phyloP scores from a whole-genome alignment of 2,113 vertebrate species.

The Pomatorhinus ruficollis region DNA sequence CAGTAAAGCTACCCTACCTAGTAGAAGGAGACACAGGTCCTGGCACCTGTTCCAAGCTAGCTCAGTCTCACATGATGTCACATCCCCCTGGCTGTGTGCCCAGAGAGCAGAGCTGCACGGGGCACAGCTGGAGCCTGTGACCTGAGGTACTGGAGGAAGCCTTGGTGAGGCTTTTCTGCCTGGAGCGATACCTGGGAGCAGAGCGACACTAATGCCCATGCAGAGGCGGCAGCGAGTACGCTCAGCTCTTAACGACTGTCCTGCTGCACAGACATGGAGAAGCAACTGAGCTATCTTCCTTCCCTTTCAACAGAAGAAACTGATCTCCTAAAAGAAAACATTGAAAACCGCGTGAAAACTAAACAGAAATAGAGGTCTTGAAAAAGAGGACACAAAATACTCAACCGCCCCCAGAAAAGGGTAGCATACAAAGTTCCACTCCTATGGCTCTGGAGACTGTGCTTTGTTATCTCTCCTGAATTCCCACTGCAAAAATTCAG shows the following conservation, averaged over 20 bases:
- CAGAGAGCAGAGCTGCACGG: fast-evolving
- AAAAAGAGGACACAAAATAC: conserved; percentile 1
- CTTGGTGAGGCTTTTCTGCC: neutral
- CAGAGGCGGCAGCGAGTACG: conserved; percentile 36
- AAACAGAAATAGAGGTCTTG: conserved; percentile 35
- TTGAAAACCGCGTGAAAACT: conserved; percentile 55
- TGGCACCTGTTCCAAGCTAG: neutral
- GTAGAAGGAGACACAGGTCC: neutral
- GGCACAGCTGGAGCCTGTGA: neutral
- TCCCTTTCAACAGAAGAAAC: conserved; percentile 60
- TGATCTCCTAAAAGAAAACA: conserved; percentile 65
- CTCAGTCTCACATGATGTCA: neutral
- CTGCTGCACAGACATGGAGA: conserved; percentile 56
- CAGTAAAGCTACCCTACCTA: neutral
- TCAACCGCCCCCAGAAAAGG: neutral
- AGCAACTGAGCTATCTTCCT: conserved; percentile 66
- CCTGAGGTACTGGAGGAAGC: neutral
- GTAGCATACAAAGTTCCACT: neutral
- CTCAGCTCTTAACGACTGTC: conserved; percentile 46
- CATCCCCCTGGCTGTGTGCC: neutral
- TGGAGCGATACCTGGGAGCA: conserved; percentile 48
- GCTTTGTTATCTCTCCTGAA: neutral
- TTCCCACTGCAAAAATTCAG: neutral
- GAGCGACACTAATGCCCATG: conserved; percentile 40
- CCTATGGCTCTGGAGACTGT: neutral